Conservation (phyloP, 53 echinoderm and acorn worm species). For the Luidia sarsii region DNA sequence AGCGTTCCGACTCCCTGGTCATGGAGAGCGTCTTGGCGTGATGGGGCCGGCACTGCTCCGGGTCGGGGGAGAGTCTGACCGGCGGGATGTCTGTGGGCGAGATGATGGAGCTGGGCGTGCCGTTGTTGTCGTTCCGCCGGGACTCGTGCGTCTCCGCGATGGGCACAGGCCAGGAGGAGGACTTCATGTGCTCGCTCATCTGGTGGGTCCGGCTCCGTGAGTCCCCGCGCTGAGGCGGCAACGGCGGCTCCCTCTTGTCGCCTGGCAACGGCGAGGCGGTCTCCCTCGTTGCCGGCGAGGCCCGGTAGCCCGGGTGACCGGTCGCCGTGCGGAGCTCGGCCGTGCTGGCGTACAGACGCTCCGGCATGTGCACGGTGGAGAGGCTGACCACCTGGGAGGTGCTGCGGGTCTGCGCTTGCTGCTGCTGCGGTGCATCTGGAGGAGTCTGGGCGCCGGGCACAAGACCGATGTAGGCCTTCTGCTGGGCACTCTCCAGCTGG, state of each 20-base stretch:
- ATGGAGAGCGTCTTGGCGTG: conserved; percentile 9
- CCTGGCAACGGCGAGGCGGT: conserved; percentile 18
- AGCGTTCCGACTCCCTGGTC: conserved; percentile 13
- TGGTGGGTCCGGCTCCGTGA: conserved; percentile 70
- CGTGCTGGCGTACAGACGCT: conserved; percentile 80
- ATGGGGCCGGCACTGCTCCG: conserved; percentile 39
- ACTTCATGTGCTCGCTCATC: conserved; percentile 75
- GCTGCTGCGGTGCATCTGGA: conserved; percentile 13
- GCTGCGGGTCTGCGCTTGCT: conserved; percentile 53
- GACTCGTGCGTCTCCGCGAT: conserved; percentile 52
- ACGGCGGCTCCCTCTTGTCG: conserved; percentile 72
- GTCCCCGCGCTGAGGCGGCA: conserved; percentile 77
- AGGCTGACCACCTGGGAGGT: conserved; percentile 69
- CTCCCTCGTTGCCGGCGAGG: neutral
- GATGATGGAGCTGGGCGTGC: conserved; percentile 63
- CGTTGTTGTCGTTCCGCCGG: conserved; percentile 57
- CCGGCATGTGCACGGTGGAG: conserved; percentile 80
- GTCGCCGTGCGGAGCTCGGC: conserved; percentile 42
- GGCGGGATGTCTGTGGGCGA: conserved; percentile 77
- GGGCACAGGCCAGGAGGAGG: conserved; percentile 77
- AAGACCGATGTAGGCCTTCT: conserved; percentile 63
- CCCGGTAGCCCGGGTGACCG: conserved; percentile 1
- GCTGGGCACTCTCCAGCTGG: conserved; percentile 72
- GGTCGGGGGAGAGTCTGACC: conserved; percentile 65
- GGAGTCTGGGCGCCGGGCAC: conserved; percentile 36